A percentile compares a stretch with the other conserved stretches of the same genome.
Conservation (phyloP, 2,888 invertebrate genomes). For the Conops quadrifasciatus region DNA sequence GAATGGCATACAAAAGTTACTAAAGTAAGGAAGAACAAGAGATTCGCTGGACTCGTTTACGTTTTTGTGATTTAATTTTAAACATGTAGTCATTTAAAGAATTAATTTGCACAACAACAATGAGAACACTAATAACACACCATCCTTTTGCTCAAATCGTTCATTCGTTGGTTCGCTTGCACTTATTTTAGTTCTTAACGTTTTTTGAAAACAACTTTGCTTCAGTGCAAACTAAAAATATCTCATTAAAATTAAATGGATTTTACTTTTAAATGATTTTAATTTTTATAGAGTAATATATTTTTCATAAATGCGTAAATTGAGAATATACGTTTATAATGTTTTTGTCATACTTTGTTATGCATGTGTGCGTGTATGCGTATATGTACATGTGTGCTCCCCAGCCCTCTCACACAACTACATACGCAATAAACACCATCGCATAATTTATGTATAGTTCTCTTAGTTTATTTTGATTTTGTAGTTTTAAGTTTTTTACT, state of each 20-base stretch:
- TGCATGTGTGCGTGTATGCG: neutral
- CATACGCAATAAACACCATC: neutral
- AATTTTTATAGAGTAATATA: neutral
- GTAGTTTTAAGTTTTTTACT: slow-evolving; percentile 8
- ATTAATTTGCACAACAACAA: slow-evolving; percentile 20
- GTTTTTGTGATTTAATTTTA: slow-evolving; percentile 35
- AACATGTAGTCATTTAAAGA: slow-evolving; percentile 37
- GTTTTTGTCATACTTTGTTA: slow-evolving; percentile 12
- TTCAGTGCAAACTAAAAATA: slow-evolving; percentile 20
- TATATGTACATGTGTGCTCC: neutral
- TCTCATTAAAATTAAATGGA: slow-evolving; percentile 26
- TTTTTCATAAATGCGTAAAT: slow-evolving; percentile 13
- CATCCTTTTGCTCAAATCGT: slow-evolving; percentile 11
- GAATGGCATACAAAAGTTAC: too few relatives aligned
- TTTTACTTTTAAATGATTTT: slow-evolving; percentile 9
- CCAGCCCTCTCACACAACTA: neutral
- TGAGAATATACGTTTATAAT: slow-evolving; percentile 34
- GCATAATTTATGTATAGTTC: neutral
- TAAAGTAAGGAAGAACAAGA: slow-evolving; percentile 11
- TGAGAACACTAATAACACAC: slow-evolving; percentile 30
- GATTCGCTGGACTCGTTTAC: slow-evolving; percentile 27
- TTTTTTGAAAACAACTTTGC: slow-evolving; percentile 20
- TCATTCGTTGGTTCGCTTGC: slow-evolving; percentile 5
- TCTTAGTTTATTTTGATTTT: slow-evolving; percentile 1
- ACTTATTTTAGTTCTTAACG: slow-evolving; percentile 30